A percentile compares a stretch with the other conserved stretches of the same genome.
Evolutionary conservation across 2,888 invertebrate genomes (phyloP).

Genomic region (Spilarctia lutea): DNA sequence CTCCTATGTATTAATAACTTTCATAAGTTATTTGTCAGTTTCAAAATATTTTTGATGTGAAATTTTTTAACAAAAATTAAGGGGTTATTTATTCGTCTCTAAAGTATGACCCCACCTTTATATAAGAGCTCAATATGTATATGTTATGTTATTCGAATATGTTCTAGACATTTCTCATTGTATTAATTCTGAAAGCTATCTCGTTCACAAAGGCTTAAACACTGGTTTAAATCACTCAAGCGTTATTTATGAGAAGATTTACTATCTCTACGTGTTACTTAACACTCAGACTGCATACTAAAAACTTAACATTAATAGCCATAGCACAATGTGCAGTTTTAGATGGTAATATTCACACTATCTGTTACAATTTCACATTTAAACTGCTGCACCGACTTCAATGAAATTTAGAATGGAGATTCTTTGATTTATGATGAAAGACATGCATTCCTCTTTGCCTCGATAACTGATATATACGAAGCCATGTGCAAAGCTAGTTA

Average conservation of each 20-base stretch:
- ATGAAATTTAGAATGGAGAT: no score
- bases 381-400: no score
- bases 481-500: no score
- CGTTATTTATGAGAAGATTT: background rate
- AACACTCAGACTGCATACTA: background rate
- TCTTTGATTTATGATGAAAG: no score
- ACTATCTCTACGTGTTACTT: slow-evolving; percentile 51
- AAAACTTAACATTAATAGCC: background rate
- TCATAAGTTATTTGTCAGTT: no score
- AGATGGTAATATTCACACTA: background rate
- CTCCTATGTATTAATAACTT: no score
- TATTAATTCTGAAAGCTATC: background rate
- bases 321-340: background rate
- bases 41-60: no score
- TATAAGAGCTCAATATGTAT: background rate
- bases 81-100: background rate
- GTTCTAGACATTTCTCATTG: background rate
- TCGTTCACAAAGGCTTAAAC: background rate
- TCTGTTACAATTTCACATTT: no score
- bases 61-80: no score
- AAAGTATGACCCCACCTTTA: background rate
- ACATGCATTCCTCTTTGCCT: no score
- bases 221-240: background rate
- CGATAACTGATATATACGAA: no score
- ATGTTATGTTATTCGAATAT: background rate